Evolutionary conservation across 2,113 vertebrate species (phyloP).

Genomic region (Crypturellus undulatus): DNA sequence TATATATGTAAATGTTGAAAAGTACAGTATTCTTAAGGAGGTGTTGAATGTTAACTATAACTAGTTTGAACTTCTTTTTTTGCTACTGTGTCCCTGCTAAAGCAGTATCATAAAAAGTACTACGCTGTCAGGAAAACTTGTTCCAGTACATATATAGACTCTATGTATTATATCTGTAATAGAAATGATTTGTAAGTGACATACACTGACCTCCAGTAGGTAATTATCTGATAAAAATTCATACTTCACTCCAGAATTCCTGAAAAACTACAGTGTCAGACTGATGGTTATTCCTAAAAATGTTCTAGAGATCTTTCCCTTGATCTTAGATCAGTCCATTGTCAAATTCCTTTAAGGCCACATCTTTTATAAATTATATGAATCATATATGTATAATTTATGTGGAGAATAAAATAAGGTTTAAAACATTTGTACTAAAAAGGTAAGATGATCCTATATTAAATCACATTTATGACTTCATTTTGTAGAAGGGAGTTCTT

Average conservation of each 20-base stretch:
- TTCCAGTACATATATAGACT: not conserved
- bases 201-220: conserved; percentile 11
- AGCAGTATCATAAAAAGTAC: not conserved
- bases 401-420: conserved; percentile 25
- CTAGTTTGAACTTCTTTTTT: not conserved
- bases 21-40: not conserved
- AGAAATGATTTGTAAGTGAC: conserved; percentile 29
- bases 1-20: not conserved
- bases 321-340: conserved; percentile 38
- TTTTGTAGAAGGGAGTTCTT: conserved; percentile 20
- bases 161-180: conserved; percentile 19
- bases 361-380: conserved; percentile 41
- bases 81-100: not conserved
- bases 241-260: conserved; percentile 49
- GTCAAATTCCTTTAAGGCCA: conserved; percentile 60
- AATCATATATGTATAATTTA: conserved; percentile 54
- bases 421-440: conserved; percentile 48
- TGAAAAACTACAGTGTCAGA: conserved; percentile 42
- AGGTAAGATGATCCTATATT: conserved; percentile 14
- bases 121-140: not conserved
- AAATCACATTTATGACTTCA: conserved; percentile 35
- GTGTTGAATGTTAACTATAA: not conserved
- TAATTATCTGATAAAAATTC: conserved; percentile 53
- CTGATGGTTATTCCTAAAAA: conserved; percentile 46
- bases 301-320: not conserved